Evolutionary conservation across 35 echinoderm and acorn worm genomes (phyloP).

Genomic region (Strongylocentrotus purpuratus): DNA sequence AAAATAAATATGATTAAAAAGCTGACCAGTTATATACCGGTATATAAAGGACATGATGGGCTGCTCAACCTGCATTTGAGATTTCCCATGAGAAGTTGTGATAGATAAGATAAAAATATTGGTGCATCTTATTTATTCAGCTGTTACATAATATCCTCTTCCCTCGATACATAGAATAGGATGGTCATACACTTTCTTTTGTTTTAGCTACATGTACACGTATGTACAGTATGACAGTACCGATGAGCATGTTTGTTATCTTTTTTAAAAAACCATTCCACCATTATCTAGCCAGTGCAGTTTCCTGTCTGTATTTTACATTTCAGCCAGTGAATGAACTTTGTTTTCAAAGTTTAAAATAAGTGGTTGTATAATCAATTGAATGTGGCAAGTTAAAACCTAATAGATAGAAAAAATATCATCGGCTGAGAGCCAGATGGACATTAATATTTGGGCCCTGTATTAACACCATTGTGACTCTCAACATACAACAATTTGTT

Average conservation of each 20-base stretch:
- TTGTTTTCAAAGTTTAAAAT: background rate
- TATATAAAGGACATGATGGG: too few species aligned
- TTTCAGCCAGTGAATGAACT: background rate
- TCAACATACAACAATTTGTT: too few species aligned
- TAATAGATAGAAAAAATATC: too few species aligned
- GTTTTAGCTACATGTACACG: background rate
- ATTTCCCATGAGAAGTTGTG: background rate
- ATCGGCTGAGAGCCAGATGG: too few species aligned
- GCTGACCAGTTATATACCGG: background rate
- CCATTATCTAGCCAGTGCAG: background rate
- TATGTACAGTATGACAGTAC: background rate
- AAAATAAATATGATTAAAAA: too few species aligned
- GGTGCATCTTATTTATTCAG: background rate
- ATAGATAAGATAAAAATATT: constrained; percentile 7
- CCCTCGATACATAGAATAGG: background rate
- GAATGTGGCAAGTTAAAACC: too few species aligned
- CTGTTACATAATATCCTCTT: background rate
- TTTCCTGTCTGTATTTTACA: background rate
- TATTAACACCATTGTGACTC: too few species aligned
- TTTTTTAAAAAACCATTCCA: background rate
- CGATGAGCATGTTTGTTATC: background rate
- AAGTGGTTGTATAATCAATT: too few species aligned
- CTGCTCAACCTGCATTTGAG: background rate
- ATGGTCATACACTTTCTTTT: background rate
- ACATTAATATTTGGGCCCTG: too few species aligned